phyloP scores from a whole-genome alignment of 2,888 invertebrate genomes.

The Thera obeliscata region DNA sequence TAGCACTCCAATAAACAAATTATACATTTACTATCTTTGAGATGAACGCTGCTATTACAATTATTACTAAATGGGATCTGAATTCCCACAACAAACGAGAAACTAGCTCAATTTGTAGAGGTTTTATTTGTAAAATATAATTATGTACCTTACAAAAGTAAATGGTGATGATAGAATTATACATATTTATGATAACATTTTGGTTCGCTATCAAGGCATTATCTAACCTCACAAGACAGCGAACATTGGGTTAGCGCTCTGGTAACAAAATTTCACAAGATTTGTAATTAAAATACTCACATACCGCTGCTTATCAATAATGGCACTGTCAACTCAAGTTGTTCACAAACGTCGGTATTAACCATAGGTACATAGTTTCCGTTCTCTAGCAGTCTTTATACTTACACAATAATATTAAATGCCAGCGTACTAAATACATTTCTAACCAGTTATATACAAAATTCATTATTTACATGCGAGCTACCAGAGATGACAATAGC shows the following conservation, averaged over 20 bases:
- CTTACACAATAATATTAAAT: conserved; percentile 41
- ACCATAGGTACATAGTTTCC: conserved; percentile 25
- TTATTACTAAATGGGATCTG: not conserved
- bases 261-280: conserved; percentile 26
- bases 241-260: conserved; percentile 2
- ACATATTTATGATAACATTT: not conserved
- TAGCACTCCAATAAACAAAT: conserved; percentile 12
- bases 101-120: not conserved
- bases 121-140: not conserved
- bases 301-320: conserved; percentile 18
- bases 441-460: conserved; percentile 54
- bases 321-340: conserved; percentile 29
- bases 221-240: conserved; percentile 2
- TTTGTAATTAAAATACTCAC: conserved; percentile 13
- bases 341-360: conserved; percentile 29
- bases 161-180: not conserved
- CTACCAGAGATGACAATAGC: conserved; percentile 41
- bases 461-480: conserved; percentile 53
- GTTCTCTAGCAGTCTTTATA: conserved; percentile 49
- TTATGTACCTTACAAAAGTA: not conserved
- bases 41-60: not conserved
- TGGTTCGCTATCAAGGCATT: conserved; percentile 1
- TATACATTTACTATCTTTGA: not conserved
- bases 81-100: not conserved
- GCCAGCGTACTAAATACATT: conserved; percentile 38